Evolutionary conservation across 2,113 vertebrate genomes (phyloP), one percentile per base, ranked within the genome.

Genomic region (Psophia crepitans): DNA sequence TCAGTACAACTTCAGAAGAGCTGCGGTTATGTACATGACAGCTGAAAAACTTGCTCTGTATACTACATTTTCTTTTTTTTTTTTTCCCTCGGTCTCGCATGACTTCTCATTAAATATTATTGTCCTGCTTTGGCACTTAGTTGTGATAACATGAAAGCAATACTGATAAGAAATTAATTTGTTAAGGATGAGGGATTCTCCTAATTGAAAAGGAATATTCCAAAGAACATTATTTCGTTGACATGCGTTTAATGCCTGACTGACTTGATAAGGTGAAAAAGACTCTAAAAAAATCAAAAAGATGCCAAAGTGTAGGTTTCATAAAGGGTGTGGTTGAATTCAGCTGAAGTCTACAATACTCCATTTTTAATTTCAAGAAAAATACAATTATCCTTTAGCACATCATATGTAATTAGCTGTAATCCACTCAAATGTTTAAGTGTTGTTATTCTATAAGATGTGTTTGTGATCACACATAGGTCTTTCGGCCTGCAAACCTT

Each of bases 121-220:
- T 95, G 63, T 66, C 37, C n/a, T 89, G 66, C 24, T 70, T 73
- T 84, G 33, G 33, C 64, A 90, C 15, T 87, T 63, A 33, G 27
- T 17, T 78, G 30, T 66, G 83, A 75, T 84, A 91, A 78, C 2
- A 5, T 60, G 81, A 90, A 96, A 89, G 39, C 27, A 95, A 94
- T 84, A 58, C 14, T 71, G 91, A 93, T 89, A 96, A 78, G 49
- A 89, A 95, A 94, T 68, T 84, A 0, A 92, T 95, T 96, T 86
- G 60, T 54, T 94, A 86, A 84, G 91, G 89, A 71, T 96, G 91
- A 95, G 19, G 14, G 51, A 82, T 58, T 91, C 39, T 89, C 37
- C 56, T 94, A 96, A 94, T 95, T 96, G 73, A 87, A 97, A 95
- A 81, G 51, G 14, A 94, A 46, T 51, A 77, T 69, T 86, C 32